Base-by-base conservation (phyloP, 64 coral and sea anemone species). In the Pocillopora verrucosa region DNA sequence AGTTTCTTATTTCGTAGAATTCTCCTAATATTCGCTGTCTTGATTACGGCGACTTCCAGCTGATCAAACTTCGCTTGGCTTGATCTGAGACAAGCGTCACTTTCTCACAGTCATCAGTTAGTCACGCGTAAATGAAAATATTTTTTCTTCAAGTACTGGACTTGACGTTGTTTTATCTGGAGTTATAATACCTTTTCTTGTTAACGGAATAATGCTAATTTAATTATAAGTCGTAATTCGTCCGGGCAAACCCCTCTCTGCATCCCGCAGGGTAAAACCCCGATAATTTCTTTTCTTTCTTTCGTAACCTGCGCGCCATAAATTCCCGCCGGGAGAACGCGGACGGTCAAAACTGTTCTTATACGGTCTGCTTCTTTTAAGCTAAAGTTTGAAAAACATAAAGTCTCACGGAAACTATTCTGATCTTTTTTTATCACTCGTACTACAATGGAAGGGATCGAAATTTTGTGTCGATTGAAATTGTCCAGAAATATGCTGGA, bases 211-310 rank as follows among this genome's bases (percentile, higher is more conserved):
- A 24, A 70, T 24, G 7, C 20, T 20, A 25, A 70, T n/a, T 30
- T 70, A n/a, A 11, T 25, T n/a, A 11, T 10, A 24, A 70, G 22
- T 25, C 25, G 10, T 70, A 6, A 3, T 22, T 20, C 56, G 63
- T 72, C 64, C n/a, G 82, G 82, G 82, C 82, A 85, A 85, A 85
- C 82, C 82, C 82, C 65, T 26, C 58, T 62, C 17, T 58, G 36
- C 65, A 17, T 45, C 63, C 69, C 38, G 64, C 64, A 72, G 82
- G 36, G 82, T 83, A 83, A 83, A 67, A 14, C 80, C 80, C 26
- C 65, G 2, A 30, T 0, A 3, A 60, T 7, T 5, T 24, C 9
- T 57, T 41, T 57, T 19, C 10, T 56, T 78, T 11, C 5, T 79
- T 20, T 16, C 56, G 16, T 51, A 51, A 51, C 41, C 41, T 51